Evolutionary conservation across 2,888 invertebrate species (phyloP).

Genomic region (Chrysotoxum bicinctum): DNA sequence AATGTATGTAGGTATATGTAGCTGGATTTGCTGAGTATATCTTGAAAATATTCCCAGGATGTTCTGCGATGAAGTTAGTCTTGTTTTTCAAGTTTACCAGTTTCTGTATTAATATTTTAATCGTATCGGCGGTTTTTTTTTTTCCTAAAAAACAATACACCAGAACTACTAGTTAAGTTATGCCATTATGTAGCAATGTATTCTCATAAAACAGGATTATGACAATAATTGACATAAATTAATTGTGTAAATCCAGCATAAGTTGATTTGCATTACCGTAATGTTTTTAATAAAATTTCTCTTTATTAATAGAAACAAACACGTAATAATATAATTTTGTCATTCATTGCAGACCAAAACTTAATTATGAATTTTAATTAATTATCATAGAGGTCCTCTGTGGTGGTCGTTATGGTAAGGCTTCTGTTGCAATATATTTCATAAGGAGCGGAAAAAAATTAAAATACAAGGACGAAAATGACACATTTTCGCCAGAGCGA

Average conservation of each 20-base stretch:
- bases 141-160: too few relatives aligned
- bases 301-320: conserved; percentile 6
- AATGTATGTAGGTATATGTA: too few relatives aligned
- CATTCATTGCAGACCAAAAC: conserved; percentile 17
- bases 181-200: background rate
- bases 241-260: background rate
- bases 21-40: too few relatives aligned
- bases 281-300: conserved; percentile 16
- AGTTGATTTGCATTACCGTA: background rate
- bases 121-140: too few relatives aligned
- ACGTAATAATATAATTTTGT: conserved; percentile 16
- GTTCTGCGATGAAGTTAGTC: too few relatives aligned
- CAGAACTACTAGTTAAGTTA: too few relatives aligned
- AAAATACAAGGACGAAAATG: background rate
- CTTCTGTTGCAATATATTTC: background rate
- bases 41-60: too few relatives aligned
- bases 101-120: too few relatives aligned
- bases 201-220: background rate
- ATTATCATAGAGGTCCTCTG: background rate
- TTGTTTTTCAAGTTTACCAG: too few relatives aligned
- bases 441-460: background rate
- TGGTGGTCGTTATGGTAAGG: background rate
- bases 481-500: background rate
- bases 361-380: conserved; percentile 37
- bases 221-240: background rate